Evolutionary conservation across 2,113 vertebrate species (phyloP).

Genomic region (Benitochromis conjunctus): DNA sequence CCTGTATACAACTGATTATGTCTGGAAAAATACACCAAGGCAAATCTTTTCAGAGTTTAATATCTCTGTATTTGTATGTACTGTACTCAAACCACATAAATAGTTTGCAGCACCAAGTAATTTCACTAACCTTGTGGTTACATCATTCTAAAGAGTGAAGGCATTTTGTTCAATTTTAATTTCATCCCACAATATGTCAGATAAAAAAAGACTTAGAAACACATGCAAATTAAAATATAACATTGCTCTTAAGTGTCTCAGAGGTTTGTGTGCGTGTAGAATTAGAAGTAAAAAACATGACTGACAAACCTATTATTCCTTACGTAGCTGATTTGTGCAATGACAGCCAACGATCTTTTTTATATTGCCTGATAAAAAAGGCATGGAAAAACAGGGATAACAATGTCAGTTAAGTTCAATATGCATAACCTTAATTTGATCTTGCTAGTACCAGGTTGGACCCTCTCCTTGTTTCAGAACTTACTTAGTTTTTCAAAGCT

Average conservation of each 20-base stretch:
- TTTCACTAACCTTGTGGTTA: background rate
- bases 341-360: rapidly evolving
- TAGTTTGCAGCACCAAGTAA: too few relatives aligned
- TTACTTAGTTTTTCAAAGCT: background rate
- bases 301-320: background rate
- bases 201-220: background rate
- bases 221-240: background rate
- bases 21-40: background rate
- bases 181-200: background rate
- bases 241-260: background rate
- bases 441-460: background rate
- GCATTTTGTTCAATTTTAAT: background rate
- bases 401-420: background rate
- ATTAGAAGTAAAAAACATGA: background rate
- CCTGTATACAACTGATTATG: background rate
- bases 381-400: background rate
- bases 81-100: background rate
- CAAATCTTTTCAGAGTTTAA: background rate
- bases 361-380: background rate
- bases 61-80: background rate
- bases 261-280: background rate
- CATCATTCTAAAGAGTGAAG: background rate
- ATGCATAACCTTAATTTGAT: background rate
- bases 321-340: background rate
- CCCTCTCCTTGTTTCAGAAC: background rate